These are phyloP conservation scores for Protobothrops mucrosquamatus DNA, from an alignment of 2,113 vertebrate species.

Conservation along the genomic window DNA sequence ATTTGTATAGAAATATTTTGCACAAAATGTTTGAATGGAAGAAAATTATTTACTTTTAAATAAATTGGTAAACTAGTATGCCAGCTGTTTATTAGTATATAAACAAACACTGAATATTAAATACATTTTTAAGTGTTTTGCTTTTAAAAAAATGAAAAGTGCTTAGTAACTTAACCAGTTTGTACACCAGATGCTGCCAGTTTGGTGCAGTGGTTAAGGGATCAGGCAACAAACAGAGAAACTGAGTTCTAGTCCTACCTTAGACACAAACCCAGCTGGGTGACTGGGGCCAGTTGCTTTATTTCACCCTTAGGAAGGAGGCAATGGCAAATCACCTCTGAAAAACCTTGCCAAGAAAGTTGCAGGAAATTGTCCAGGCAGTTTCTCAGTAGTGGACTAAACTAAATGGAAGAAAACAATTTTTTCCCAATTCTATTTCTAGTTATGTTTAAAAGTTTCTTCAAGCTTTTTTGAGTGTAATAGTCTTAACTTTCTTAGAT, in stretches of 20 bases:
- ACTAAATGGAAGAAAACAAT: background rate
- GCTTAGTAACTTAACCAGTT: background rate
- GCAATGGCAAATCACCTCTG: too few relatives aligned
- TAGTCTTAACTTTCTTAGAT: background rate
- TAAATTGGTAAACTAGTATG: conserved; percentile 5
- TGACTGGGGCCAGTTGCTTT: too few relatives aligned
- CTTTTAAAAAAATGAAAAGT: background rate
- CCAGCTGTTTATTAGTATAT: background rate
- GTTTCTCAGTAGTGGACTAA: too few relatives aligned
- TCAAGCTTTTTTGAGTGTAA: background rate
- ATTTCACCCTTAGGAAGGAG: too few relatives aligned
- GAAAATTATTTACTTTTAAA: conserved; percentile 18
- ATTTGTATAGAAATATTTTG: conserved; percentile 18
- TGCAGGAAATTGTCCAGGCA: too few relatives aligned
- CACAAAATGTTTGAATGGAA: conserved; percentile 19
- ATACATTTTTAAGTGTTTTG: background rate
- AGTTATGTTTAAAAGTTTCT: background rate
- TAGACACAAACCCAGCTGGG: too few relatives aligned
- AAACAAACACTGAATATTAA: background rate
- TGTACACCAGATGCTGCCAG: too few relatives aligned
- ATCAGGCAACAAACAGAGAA: too few relatives aligned
- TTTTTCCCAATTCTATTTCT: background rate
- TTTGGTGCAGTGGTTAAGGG: too few relatives aligned
- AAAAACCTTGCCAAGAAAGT: too few relatives aligned
- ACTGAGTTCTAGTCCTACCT: too few relatives aligned